phyloP scores from a whole-genome alignment of 2,113 vertebrate genomes.

The Rhinolophus sinicus region DNA sequence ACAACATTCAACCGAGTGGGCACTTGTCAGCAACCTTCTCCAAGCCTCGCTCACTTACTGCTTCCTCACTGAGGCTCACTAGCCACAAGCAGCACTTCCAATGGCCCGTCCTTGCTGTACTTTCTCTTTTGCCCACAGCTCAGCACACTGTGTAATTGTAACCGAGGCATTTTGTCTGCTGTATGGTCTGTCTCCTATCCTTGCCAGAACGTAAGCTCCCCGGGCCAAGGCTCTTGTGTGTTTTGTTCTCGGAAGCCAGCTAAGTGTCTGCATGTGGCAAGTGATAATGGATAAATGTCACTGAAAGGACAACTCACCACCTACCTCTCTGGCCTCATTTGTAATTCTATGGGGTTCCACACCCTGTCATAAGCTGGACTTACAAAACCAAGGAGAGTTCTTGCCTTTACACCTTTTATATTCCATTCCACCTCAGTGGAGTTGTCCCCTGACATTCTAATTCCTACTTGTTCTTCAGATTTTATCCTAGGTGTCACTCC shows the following conservation, averaged over 20 bases:
- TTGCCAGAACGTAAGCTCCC: not conserved
- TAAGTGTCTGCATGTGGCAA: not conserved
- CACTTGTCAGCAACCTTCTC: not conserved
- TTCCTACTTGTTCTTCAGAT: not conserved
- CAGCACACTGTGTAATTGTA: no score
- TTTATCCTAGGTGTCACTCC: not conserved
- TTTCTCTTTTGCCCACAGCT: no score
- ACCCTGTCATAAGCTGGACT: not conserved
- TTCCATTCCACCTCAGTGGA: accelerated
- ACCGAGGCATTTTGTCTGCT: not conserved
- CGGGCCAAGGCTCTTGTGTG: not conserved
- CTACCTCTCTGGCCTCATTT: not conserved
- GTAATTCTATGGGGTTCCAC: not conserved
- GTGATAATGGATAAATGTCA: not conserved
- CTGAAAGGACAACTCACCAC: not conserved
- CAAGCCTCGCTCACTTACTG: accelerated
- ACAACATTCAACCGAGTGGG: not conserved
- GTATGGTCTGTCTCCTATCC: not conserved
- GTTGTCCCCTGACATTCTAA: not conserved
- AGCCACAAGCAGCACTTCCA: no score
- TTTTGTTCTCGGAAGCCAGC: not conserved
- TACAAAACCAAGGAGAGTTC: not conserved
- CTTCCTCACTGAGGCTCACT: not conserved
- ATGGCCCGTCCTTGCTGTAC: no score
- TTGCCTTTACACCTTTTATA: not conserved